Evolutionary conservation across 2,113 vertebrate genomes (phyloP).

Genomic region (Dicentrarchus labrax): DNA sequence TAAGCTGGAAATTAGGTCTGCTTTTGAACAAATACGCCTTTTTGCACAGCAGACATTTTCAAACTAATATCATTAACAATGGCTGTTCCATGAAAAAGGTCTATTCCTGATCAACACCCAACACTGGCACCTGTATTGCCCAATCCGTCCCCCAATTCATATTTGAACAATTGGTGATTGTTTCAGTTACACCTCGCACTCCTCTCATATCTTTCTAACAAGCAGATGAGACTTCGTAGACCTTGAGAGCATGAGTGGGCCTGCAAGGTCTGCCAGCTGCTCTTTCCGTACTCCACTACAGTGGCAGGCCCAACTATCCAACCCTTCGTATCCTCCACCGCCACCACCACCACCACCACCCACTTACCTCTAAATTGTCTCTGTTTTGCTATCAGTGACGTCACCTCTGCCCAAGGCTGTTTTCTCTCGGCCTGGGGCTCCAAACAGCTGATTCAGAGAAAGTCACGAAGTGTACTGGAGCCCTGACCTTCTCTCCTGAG

Average conservation of each 20-base stretch:
- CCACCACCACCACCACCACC: slow-evolving; percentile 15
- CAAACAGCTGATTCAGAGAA: slow-evolving; percentile 89
- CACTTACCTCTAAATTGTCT: slow-evolving; percentile 67
- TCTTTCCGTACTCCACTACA: slow-evolving; percentile 78
- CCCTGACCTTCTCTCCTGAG: slow-evolving; percentile 90
- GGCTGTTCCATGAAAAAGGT: neutral
- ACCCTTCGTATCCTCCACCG: slow-evolving; percentile 1
- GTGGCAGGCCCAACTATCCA: slow-evolving; percentile 25
- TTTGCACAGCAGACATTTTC: neutral
- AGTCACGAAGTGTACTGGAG: slow-evolving; percentile 85
- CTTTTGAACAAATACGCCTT: neutral
- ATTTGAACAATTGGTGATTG: slow-evolving; percentile 56
- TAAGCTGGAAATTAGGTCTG: neutral
- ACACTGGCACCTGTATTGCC: neutral
- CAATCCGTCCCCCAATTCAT: neutral
- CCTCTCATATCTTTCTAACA: slow-evolving; percentile 50
- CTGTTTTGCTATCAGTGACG: slow-evolving; percentile 87
- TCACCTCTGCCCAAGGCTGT: slow-evolving; percentile 83
- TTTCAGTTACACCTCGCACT: slow-evolving; percentile 43
- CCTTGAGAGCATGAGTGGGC: slow-evolving; percentile 71
- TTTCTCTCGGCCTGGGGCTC: slow-evolving; percentile 80
- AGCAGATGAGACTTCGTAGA: slow-evolving; percentile 50
- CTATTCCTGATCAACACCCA: neutral
- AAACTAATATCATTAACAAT: no score
- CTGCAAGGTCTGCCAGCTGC: slow-evolving; percentile 66